These are phyloP conservation scores for Etia nguti DNA, from an alignment of 2,113 vertebrate species.

Conservation along the genomic window DNA sequence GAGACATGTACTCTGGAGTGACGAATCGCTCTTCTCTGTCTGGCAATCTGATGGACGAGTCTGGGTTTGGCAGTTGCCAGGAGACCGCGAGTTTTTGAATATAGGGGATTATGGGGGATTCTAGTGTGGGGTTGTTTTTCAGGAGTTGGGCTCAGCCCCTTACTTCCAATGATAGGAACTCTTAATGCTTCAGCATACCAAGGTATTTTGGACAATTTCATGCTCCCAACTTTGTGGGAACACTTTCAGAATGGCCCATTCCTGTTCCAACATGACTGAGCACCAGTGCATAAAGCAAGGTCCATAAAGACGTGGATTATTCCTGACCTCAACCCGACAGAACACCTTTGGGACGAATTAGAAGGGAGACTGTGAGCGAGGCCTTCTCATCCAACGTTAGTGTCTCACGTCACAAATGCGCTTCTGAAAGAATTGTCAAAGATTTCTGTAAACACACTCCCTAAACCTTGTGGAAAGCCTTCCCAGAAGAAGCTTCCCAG, in stretches of 20 bases:
- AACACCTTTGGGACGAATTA: not conserved
- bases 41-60: not conserved
- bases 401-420: not conserved
- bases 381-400: not conserved
- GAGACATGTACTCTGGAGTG: not conserved
- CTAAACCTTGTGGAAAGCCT: too few relatives aligned
- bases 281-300: not conserved
- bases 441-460: too few relatives aligned
- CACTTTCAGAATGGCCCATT: not conserved
- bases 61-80: not conserved
- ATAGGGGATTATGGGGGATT: not conserved
- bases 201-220: not conserved
- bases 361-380: not conserved
- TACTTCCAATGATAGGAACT: not conserved
- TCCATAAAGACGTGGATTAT: not conserved
- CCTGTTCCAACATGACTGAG: not conserved
- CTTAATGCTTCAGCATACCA: not conserved
- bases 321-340: not conserved
- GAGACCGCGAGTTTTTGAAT: not conserved
- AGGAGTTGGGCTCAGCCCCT: not conserved
- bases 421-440: not conserved
- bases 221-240: not conserved
- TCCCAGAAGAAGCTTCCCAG: too few relatives aligned
- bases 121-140: not conserved
- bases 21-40: not conserved